Percentiles rank a stretch among this genome's conserved stretches.
These are phyloP conservation scores for Acronicta aceris DNA, from an alignment of 2,888 invertebrate genomes.

Conservation along the genomic window DNA sequence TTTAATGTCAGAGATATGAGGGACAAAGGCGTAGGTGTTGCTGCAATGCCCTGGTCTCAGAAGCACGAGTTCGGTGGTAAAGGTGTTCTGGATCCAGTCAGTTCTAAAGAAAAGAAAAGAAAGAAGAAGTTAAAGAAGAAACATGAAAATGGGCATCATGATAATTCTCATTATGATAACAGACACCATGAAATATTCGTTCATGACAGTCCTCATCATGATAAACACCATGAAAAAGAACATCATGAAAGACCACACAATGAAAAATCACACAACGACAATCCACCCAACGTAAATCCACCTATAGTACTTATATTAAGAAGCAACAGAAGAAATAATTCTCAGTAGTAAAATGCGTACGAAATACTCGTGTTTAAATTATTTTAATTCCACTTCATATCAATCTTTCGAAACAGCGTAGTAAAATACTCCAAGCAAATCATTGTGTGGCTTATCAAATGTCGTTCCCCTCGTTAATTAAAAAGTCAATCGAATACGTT, in stretches of 20 bases:
- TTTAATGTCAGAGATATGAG: constrained; percentile 68
- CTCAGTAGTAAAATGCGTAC: constrained; percentile 2
- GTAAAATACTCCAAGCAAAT: constrained; percentile 36
- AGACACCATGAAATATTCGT: neutral
- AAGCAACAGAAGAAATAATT: constrained; percentile 23
- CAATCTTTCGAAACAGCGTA: constrained; percentile 9
- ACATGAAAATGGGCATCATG: neutral
- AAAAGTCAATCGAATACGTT: constrained; percentile 42
- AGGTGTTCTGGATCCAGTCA: constrained; percentile 62
- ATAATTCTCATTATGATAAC: neutral
- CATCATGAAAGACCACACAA: neutral
- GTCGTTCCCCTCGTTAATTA: constrained; percentile 42
- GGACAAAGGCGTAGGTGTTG: constrained; percentile 65
- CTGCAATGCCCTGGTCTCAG: constrained; percentile 71
- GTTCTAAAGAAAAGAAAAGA: constrained; percentile 18
- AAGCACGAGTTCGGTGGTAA: constrained; percentile 68
- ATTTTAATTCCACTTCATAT: constrained; percentile 19
- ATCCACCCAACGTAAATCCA: constrained; percentile 1
- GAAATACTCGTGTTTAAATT: constrained; percentile 4
- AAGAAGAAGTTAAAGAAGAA: constrained; percentile 30
- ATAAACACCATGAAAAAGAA: neutral
- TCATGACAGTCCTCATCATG: neutral
- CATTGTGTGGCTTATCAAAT: constrained; percentile 38
- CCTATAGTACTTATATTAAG: constrained; percentile 45
- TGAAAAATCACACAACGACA: neutral